Percentiles rank a stretch among this genome's conserved stretches.
Evolutionary conservation across 2,888 invertebrate genomes (phyloP).

Genomic region (Drosophila atripex): DNA sequence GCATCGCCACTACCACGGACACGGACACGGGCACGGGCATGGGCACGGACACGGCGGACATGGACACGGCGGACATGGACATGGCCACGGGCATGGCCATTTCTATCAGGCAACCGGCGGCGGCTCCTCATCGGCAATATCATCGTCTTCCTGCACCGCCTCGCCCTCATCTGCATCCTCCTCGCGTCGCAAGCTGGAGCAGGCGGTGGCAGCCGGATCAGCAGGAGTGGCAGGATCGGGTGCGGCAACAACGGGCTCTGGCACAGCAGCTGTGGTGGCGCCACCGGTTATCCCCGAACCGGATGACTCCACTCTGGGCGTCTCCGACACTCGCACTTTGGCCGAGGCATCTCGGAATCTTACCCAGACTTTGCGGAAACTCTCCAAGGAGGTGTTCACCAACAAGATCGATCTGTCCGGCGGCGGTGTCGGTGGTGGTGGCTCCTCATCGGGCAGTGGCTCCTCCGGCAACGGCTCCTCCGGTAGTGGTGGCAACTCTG

Average conservation of each 20-base stretch:
- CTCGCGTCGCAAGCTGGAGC: conserved; percentile 32
- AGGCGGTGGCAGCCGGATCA: conserved; percentile 28
- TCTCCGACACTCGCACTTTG: conserved; percentile 89
- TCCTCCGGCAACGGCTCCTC: conserved; percentile 5
- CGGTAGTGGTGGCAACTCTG: conserved; percentile 4
- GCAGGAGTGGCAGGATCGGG: conserved; percentile 11
- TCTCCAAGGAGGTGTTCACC: conserved; percentile 94
- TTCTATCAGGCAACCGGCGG: background rate
- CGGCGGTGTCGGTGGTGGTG: conserved; percentile 34
- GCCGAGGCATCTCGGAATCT: conserved; percentile 96
- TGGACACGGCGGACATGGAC: background rate
- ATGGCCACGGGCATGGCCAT: background rate
- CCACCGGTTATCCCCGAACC: conserved; percentile 47
- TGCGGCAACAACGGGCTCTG: conserved; percentile 3
- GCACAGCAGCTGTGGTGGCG: conserved; percentile 28
- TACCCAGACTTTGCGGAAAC: conserved; percentile 94
- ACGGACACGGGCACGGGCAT: conserved; percentile 78
- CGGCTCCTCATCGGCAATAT: background rate
- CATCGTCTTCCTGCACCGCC: background rate
- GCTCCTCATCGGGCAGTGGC: conserved; percentile 15
- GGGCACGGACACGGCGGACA: background rate
- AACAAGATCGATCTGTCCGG: conserved; percentile 85
- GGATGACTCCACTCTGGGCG: conserved; percentile 76
- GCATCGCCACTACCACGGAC: conserved; percentile 81
- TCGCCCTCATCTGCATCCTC: conserved; percentile 4